Evolutionary conservation across 2,113 vertebrate species (phyloP), one percentile per base, ranked within the genome.

Genomic region (Gavialis gangeticus): DNA sequence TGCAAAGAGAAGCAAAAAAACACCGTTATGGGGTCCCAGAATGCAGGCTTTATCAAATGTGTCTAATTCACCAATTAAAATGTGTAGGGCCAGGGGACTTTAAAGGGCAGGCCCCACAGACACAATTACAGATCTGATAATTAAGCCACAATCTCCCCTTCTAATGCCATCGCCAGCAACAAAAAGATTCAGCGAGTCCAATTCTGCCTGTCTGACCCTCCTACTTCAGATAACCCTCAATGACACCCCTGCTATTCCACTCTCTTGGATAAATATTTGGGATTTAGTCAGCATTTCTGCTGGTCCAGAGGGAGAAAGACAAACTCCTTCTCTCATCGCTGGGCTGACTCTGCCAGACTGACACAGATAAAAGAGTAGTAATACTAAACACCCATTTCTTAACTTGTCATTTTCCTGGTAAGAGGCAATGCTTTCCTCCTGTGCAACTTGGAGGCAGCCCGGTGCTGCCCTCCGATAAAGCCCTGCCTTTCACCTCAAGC

Each of bases 401-500:
- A 64, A 12, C 25, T 28, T 24, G 14, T 64, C 63, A 64, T 64
- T 64, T 64, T 64, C 59, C 10, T 14, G 25, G 27, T 64, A 27
- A 64, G 25, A 64, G 28, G 27, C 63, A 10, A 64, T 64, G 34
- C 15, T 34, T 5, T 10, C 3, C 27, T 22, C 58, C 78, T 58
- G 30, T 34, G 25, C 25, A 27, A 77, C 46, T 22, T 5, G 28
- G 4, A 58, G 22, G 82, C 28, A 46, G 21, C 11, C 57, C n/a
- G 81, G 86, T 56, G 16, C 19, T 62, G 34, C 54, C 27, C 25
- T 64, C 5, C 12, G 63, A 24, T n/a, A 9, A 25, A 66, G 12
- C 19, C 5, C 2, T 0, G 57, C 13, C 12, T 34, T 78, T 62
- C 27, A 21, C 73, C 63, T 59, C 0, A 11, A 9, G 15, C 19